Base-by-base conservation (phyloP, 2,888 invertebrate genomes). In the Ochlodes sylvanus region DNA sequence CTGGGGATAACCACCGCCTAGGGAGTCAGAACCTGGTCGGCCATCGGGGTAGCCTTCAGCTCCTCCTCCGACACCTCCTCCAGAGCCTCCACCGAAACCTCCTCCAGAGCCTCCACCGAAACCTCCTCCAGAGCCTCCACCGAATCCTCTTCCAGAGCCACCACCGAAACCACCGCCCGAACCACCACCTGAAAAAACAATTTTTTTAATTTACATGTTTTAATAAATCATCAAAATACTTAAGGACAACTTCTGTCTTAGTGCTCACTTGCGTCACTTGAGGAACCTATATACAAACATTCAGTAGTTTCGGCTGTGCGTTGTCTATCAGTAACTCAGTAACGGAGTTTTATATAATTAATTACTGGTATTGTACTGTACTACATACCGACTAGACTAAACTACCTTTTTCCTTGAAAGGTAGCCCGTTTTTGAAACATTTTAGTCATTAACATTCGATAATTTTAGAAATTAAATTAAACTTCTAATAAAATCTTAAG, bases 1-100 rank as follows among this genome's bases (percentile, higher is more conserved):
- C 32, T 54, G 54, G 12, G 12, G 19, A 50, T 50, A 47, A 1
- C 21, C 7, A n/a, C 54, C 54, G 1, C 55, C 63, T 44, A 57
- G 57, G 47, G 64, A 57, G 47, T 64, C 38, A 21, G 64, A 57
- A 9, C 47, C 64, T 1, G 79, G 78, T 17, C 79, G 73, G 44
- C 81, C 80, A 27, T 77, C 76, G 1, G 82, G 76, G 57, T 83
- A 83, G 7, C 80, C 71, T n/a, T 77, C 72, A 67, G 76, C 72
- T 32, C 71, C 72, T 60, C 79, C 77, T 44, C 76, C 74, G n/a
- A 75, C 76, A 54, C 73, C 73, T 34, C 73, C 77, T 19, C 71
- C 68, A 41, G 77, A 70, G 56, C 86, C 87, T 14, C 85, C 87
- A 12, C 81, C 70, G 12, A 50, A 78, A 9, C 76, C 76, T 52